Conservation (phyloP, 2,113 vertebrate genomes). For the Phylloscopus trochilus region DNA sequence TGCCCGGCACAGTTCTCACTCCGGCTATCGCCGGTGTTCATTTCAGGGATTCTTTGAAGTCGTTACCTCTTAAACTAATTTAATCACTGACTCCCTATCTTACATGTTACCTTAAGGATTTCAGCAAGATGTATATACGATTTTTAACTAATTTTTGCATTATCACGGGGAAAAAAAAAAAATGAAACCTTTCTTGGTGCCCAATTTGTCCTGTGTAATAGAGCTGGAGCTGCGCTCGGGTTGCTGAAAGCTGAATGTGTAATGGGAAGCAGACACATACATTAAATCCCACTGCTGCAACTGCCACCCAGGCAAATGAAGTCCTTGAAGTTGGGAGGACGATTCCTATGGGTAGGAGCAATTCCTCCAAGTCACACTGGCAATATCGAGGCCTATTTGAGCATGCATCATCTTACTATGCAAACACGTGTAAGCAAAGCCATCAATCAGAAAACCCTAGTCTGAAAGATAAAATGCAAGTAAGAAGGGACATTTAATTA, state of each 20-base stretch:
- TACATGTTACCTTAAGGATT: neutral
- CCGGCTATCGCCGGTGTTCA: neutral
- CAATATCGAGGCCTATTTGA: neutral
- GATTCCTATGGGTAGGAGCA: neutral
- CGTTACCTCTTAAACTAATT: neutral
- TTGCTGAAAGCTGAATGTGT: neutral
- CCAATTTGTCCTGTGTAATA: neutral
- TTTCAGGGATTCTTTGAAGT: neutral
- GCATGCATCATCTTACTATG: neutral
- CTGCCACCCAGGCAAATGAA: constrained; percentile 14
- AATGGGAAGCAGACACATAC: neutral
- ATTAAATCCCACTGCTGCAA: neutral
- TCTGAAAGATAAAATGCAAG: neutral
- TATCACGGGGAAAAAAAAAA: neutral
- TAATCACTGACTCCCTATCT: neutral
- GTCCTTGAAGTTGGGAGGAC: constrained; percentile 5
- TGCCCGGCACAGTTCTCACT: neutral
- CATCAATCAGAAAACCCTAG: neutral
- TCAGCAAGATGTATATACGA: neutral
- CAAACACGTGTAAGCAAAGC: constrained; percentile 2
- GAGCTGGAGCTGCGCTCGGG: neutral
- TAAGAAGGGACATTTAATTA: constrained; percentile 23
- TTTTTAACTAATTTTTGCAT: constrained; percentile 11
- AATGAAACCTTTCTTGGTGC: neutral
- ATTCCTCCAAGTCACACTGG: neutral